These are phyloP conservation scores for Arizona elegans DNA, from an alignment of 2,113 vertebrate species.

Conservation along the genomic window DNA sequence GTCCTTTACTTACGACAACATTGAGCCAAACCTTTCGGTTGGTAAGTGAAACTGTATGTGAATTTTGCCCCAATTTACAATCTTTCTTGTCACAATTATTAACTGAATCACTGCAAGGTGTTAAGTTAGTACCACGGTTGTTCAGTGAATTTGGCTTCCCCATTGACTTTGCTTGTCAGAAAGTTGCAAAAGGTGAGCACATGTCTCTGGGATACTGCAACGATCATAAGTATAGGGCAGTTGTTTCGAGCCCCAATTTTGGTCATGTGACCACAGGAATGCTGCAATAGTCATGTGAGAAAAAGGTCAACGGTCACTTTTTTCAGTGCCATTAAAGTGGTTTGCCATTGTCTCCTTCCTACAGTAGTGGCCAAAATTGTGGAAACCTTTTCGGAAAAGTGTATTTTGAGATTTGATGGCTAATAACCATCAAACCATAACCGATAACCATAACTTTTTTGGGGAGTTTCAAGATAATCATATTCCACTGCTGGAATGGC, in stretches of 20 bases:
- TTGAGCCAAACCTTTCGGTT: neutral
- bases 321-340: too few species aligned
- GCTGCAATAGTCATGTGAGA: too few species aligned
- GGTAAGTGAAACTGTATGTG: neutral
- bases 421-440: too few species aligned
- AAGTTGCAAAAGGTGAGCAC: neutral
- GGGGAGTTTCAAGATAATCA: too few species aligned
- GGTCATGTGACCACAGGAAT: too few species aligned
- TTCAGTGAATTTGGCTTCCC: neutral
- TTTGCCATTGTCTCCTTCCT: too few species aligned
- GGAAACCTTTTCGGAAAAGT: too few species aligned
- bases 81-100: neutral
- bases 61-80: neutral
- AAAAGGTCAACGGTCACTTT: too few species aligned
- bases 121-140: neutral
- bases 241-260: neutral
- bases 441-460: too few species aligned
- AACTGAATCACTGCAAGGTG: neutral
- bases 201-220: neutral
- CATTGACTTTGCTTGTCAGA: neutral
- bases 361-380: too few species aligned
- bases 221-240: neutral
- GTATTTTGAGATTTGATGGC: too few species aligned
- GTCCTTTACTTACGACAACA: neutral
- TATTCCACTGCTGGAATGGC: too few species aligned